Evolutionary conservation across 2,888 invertebrate species (phyloP).

Genomic region (Ochropleura plecta): DNA sequence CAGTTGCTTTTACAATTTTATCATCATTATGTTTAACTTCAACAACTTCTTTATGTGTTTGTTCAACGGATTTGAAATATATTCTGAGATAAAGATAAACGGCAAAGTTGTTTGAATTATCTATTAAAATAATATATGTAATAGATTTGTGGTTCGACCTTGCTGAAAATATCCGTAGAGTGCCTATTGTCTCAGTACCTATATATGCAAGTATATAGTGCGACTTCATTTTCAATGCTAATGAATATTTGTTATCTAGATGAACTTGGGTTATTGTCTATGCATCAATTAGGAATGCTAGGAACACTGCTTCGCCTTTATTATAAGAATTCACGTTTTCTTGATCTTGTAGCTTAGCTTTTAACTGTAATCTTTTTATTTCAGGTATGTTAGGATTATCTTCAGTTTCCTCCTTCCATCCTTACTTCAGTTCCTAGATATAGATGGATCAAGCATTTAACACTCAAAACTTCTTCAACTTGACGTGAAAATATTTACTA

Average conservation of each 20-base stretch:
- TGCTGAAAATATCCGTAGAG: conserved; percentile 64
- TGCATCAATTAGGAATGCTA: conserved; percentile 48
- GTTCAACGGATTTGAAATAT: not conserved
- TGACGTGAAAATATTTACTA: not conserved
- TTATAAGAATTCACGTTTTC: not conserved
- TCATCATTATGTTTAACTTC: not conserved
- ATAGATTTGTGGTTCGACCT: conserved; percentile 55
- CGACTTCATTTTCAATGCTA: conserved; percentile 65
- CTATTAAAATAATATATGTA: conserved; percentile 46
- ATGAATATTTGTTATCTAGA: conserved; percentile 67
- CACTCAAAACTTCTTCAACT: not conserved
- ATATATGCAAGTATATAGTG: conserved; percentile 44
- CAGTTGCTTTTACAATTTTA: no score
- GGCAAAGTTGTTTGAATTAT: conserved; percentile 34
- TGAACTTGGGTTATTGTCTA: conserved; percentile 65
- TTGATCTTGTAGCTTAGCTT: not conserved
- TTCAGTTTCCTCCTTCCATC: not conserved
- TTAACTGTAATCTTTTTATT: not conserved
- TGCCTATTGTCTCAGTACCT: conserved; percentile 62
- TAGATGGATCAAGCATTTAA: not conserved
- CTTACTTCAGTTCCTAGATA: not conserved
- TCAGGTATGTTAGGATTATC: not conserved
- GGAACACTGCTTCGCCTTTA: conserved; percentile 12
- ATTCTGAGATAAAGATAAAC: conserved; percentile 15
- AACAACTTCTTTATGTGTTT: no score